A percentile compares a stretch with the other conserved stretches of the same genome.
Evolutionary conservation across 2,888 invertebrate genomes (phyloP).

Genomic region (Nemotelus nigrinus): DNA sequence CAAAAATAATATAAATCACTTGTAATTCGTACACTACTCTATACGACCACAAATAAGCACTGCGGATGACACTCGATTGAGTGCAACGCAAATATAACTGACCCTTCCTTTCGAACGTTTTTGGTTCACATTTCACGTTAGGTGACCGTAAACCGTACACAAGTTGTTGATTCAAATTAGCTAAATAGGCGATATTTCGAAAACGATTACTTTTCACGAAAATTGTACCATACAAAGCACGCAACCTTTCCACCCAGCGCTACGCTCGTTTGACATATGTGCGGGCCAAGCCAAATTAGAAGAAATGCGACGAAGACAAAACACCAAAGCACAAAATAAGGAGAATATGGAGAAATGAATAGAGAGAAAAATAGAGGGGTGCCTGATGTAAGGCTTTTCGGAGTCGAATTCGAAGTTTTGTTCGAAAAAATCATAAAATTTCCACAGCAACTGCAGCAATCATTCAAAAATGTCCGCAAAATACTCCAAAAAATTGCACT

Average conservation of each 20-base stretch:
- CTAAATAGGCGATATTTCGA: too few relatives aligned
- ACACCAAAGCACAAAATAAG: not conserved
- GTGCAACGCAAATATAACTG: constrained; percentile 21
- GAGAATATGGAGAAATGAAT: not conserved
- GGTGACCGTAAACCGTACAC: too few relatives aligned
- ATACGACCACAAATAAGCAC: not conserved
- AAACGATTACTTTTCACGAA: not conserved
- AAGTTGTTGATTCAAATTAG: too few relatives aligned
- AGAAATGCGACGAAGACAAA: not conserved
- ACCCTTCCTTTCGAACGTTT: not conserved
- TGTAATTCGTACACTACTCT: not conserved
- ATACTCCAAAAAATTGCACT: too few relatives aligned
- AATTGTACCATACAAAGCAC: not conserved
- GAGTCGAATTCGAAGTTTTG: not conserved
- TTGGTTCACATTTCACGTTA: too few relatives aligned
- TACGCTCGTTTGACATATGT: not conserved
- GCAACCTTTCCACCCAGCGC: not conserved
- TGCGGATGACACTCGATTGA: too few relatives aligned
- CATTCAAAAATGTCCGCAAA: too few relatives aligned
- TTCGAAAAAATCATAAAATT: too few relatives aligned
- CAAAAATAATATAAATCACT: not conserved
- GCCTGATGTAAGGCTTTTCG: not conserved
- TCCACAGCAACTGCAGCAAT: too few relatives aligned
- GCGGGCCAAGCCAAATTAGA: not conserved
- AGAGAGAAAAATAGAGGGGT: constrained; percentile 1